Percentiles rank a stretch among this genome's conserved stretches.
These are phyloP conservation scores for Tribolium castaneum DNA, from an alignment of 1,140 invertebrate genomes.

Conservation along the genomic window DNA sequence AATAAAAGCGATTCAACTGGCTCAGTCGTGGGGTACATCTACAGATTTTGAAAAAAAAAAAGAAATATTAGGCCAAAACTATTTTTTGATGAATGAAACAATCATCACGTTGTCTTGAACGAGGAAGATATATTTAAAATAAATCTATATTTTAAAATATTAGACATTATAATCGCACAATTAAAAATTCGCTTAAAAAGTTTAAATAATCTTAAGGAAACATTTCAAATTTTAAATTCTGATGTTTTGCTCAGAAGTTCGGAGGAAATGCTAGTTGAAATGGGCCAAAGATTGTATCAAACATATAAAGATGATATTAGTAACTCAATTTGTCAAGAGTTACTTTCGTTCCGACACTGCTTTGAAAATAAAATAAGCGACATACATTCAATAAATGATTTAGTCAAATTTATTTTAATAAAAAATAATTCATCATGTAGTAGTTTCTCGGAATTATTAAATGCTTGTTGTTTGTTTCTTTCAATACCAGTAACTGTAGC, in stretches of 20 bases:
- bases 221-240: background rate
- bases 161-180: background rate
- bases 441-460: conserved; percentile 41
- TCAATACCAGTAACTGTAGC: conserved; percentile 48
- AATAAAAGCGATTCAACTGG: too few species aligned
- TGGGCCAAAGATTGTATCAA: background rate
- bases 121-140: too few species aligned
- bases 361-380: too few species aligned
- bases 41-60: too few species aligned
- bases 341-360: too few species aligned
- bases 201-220: too few species aligned
- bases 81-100: too few species aligned
- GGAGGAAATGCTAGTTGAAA: background rate
- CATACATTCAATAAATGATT: too few species aligned
- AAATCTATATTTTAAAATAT: background rate
- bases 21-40: too few species aligned
- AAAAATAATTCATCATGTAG: background rate
- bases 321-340: too few species aligned
- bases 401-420: background rate
- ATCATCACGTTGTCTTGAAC: too few species aligned
- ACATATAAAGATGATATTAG: background rate
- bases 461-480: conserved; percentile 44
- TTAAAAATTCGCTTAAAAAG: background rate
- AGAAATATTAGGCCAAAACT: too few species aligned
- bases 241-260: background rate